Base-by-base conservation (phyloP, 2,888 invertebrate genomes). In the Amphimallon solstitiale region DNA sequence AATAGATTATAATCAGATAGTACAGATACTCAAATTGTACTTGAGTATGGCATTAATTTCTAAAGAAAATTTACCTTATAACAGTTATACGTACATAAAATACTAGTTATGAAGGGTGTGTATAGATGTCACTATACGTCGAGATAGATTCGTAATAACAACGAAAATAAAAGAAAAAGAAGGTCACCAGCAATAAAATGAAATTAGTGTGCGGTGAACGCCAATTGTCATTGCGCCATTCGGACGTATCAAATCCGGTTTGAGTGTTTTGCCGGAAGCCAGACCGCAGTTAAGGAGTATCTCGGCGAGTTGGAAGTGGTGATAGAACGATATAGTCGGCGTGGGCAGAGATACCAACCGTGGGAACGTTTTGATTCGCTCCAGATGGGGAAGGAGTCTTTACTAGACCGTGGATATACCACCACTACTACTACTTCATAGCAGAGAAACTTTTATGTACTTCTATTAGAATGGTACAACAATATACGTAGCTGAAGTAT, bases 301-400 rank as follows among this genome's bases (percentile, higher is more conserved):
- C 69, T 70, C 67, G 64, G 56, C 59, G 64, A 67, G 70, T 67
- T 72, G 72, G 56, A 56, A 56, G 40, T 56, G 56, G 70, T 64
- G 72, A 72, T 72, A 70, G 69, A 72, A 65, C 45, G 67, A 54
- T 65, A 63, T 64, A 65, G 66, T 60, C 60, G 71, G 69, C 71
- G 71, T 70, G 72, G 72, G 67, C 66, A 71, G 69, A 71, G 71
- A 71, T 71, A 65, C 60, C 15, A 68, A 71, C 71, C 72, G 72
- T 72, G 72, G 68, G 72, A 72, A 72, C 68, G 62, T 61, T 56
- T 40, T 63, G 68, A 64, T 68, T 65, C 69, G 69, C 66, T 71
- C 66, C 63, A 66, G 70, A 70, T 67, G 60, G 68, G 62, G 56
- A 40, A 70, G 66, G 29, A 56, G 56, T 51, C 35, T 51, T 17